Evolutionary conservation across 1,140 invertebrate species (phyloP), one percentile per base, ranked within the genome.

Genomic region (Drosophila ohnishii): DNA sequence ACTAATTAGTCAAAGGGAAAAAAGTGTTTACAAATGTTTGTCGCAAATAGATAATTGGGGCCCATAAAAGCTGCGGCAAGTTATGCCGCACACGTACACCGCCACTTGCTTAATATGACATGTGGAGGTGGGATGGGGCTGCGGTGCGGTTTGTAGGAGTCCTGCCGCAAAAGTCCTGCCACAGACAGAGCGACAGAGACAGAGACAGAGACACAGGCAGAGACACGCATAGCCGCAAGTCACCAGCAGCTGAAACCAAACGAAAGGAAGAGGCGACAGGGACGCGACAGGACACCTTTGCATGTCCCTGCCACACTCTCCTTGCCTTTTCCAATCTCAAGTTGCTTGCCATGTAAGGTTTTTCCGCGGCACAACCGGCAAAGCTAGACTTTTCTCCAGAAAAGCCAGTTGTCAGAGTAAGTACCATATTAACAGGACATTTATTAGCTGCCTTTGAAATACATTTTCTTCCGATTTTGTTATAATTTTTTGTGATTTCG

Each of bases 21-120:
- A 59, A 47, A 32, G 16, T 70, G 67, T 57, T 71, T 69, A 45
- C 67, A 63, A 69, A 74, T 78, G 55, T 57, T 84, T 73, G 65
- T 39, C 48, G 58, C 59, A 73, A 47, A 59, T 59, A 78, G 28
- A 72, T 60, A 78, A 69, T 71, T 71, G 67, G 61, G 37, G 11
- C 45, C 51, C 39, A 42, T 85, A 77, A 87, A 73, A 79, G 71
- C 86, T 78, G 84, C 63, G 79, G 71, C 75, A 87, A 87, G 75
- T 87, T 83, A 87, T 87, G 83, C 79, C 79, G 60, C 69, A 88
- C 83, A 88, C 83, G 84, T 87, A 66, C 73, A 53, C 72, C 19
- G 53, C 61, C 83, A 87, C 67, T 87, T 76, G 79, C 83, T 82
- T 87, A 87, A 86, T 86, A 86, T 79, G 82, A 86, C 75, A 87